Percentiles rank a stretch among this genome's conserved stretches.
Conservation (phyloP, 2,888 invertebrate species). For the Yponomeuta cagnagella region DNA sequence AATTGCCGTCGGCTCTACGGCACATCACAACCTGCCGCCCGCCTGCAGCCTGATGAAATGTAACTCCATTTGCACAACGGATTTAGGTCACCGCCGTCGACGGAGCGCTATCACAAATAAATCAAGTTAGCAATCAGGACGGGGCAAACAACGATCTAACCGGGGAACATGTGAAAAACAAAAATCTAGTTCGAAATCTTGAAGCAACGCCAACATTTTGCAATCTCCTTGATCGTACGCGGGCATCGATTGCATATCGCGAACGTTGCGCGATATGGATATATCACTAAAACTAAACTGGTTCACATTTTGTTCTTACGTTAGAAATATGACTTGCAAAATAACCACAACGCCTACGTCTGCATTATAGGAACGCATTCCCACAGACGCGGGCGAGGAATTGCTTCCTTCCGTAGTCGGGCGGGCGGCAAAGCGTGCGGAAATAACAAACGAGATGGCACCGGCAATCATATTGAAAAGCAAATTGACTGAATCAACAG, state of each 20-base stretch:
- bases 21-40: constrained; percentile 27
- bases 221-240: constrained; percentile 27
- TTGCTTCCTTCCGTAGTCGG: constrained; percentile 64
- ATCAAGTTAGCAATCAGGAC: constrained; percentile 42
- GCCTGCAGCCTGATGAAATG: constrained; percentile 29
- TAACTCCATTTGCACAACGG: constrained; percentile 40
- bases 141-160: neutral
- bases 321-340: neutral
- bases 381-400: constrained; percentile 53
- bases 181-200: constrained; percentile 24
- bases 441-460: constrained; percentile 60
- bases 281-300: constrained; percentile 2
- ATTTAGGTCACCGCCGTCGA: constrained; percentile 34
- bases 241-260: constrained; percentile 26
- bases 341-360: neutral
- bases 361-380: constrained; percentile 34
- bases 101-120: constrained; percentile 28
- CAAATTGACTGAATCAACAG: constrained; percentile 68
- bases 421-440: constrained; percentile 45
- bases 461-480: constrained; percentile 55
- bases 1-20: constrained; percentile 47
- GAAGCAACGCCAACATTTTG: constrained; percentile 21
- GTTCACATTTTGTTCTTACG: constrained; percentile 4
- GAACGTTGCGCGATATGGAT: constrained; percentile 23
- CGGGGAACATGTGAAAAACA: constrained; percentile 13